Evolutionary conservation across 2,797 vertebrate genomes (phyloP).

Genomic region (Myotis vivesi): DNA sequence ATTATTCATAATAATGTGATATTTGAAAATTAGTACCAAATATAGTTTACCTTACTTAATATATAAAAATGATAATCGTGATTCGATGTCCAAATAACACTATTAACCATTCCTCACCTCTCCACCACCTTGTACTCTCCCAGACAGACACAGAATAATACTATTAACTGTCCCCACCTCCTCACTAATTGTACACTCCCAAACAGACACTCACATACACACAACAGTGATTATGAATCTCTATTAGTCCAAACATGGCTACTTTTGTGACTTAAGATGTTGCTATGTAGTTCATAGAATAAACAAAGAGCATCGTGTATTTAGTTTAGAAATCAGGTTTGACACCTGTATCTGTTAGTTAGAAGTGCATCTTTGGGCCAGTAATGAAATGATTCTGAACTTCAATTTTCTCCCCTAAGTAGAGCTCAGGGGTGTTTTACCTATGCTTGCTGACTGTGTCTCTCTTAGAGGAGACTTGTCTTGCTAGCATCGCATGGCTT

Average conservation of each 20-base stretch:
- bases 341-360: not conserved
- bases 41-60: constrained; percentile 20
- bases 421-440: not conserved
- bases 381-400: not conserved
- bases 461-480: not conserved
- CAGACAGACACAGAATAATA: not conserved
- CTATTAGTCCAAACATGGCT: not conserved
- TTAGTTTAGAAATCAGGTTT: not conserved
- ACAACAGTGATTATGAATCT: not conserved
- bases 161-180: not conserved
- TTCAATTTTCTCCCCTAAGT: not conserved
- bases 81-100: not conserved
- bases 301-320: not conserved
- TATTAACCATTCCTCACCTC: not conserved
- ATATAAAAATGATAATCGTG: not conserved
- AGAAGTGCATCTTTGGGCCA: not conserved
- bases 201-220: not conserved
- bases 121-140: not conserved
- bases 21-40: constrained; percentile 28
- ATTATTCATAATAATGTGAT: not conserved
- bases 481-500: not conserved
- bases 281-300: not conserved
- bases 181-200: too few relatives aligned
- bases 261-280: not conserved
- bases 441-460: not conserved